These are phyloP conservation scores for Leptura quadrifasciata DNA, from an alignment of 2,888 invertebrate genomes.

Conservation along the genomic window DNA sequence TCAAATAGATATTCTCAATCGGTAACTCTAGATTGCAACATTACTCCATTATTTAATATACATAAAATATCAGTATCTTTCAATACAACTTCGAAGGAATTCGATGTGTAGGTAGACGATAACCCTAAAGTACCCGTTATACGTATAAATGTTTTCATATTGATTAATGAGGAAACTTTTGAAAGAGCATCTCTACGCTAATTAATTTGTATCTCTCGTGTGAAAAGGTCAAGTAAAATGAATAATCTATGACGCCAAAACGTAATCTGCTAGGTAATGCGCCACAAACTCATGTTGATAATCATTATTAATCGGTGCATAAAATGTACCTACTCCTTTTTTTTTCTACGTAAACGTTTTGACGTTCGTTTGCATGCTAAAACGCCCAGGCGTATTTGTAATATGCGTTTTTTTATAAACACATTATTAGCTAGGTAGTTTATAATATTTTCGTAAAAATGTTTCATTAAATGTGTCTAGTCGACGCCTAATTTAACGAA, in stretches of 20 bases:
- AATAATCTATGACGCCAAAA: neutral
- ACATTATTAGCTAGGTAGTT: too few species aligned
- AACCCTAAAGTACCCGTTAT: neutral
- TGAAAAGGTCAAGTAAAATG: neutral
- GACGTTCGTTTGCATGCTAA: neutral
- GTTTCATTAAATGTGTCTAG: too few species aligned
- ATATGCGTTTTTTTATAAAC: neutral
- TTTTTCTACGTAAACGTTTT: neutral
- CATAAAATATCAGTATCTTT: too few species aligned
- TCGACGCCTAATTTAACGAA: too few species aligned
- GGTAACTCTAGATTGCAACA: too few species aligned
- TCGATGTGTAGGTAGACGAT: neutral
- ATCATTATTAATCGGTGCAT: neutral
- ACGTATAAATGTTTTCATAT: neutral
- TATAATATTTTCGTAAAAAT: too few species aligned
- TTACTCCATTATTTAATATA: too few species aligned
- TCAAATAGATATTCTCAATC: too few species aligned
- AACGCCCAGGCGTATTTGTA: neutral
- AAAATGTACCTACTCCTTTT: neutral
- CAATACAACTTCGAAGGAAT: neutral
- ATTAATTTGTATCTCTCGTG: neutral
- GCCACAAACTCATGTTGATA: neutral
- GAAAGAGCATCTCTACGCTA: neutral
- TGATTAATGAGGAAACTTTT: neutral
- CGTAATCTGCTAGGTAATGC: neutral